A percentile compares a stretch with the other conserved stretches of the same genome.
Evolutionary conservation across 2,888 invertebrate genomes (phyloP).

Genomic region (Pachliopta kotzebuea): DNA sequence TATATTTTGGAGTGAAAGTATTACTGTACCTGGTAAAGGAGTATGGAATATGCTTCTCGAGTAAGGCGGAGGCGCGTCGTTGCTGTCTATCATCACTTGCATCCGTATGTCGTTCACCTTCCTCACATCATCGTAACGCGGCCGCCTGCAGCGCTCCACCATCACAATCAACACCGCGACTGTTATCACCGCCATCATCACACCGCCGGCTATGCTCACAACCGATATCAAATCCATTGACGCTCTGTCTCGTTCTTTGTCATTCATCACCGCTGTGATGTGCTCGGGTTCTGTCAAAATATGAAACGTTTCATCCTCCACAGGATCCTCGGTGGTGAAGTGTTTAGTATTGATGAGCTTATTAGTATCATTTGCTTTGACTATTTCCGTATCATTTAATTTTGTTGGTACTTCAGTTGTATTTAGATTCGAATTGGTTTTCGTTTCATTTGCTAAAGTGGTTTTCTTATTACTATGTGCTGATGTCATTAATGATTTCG

Average conservation of each 20-base stretch:
- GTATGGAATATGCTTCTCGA: conserved; percentile 80
- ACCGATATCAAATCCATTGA: conserved; percentile 72
- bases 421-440: conserved; percentile 32
- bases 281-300: conserved; percentile 80
- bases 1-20: neutral
- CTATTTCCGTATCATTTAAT: conserved; percentile 24
- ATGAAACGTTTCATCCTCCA: conserved; percentile 70
- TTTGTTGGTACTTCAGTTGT: conserved; percentile 31
- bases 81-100: conserved; percentile 70
- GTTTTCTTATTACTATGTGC: conserved; percentile 12
- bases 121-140: conserved; percentile 64
- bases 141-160: conserved; percentile 67
- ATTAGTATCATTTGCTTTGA: conserved; percentile 35
- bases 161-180: conserved; percentile 74
- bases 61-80: conserved; percentile 72
- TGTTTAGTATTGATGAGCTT: conserved; percentile 39
- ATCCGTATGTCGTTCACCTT: conserved; percentile 71
- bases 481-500: conserved; percentile 16
- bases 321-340: conserved; percentile 56
- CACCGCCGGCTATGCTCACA: conserved; percentile 74
- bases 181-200: conserved; percentile 75
- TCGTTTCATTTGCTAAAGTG: conserved; percentile 28
- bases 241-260: conserved; percentile 60
- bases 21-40: conserved; percentile 75
- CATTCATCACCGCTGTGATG: conserved; percentile 75